Evolutionary conservation across 2,797 vertebrate species (phyloP), one percentile per base, ranked within the genome.

Genomic region (Rhyacichthys aspro): DNA sequence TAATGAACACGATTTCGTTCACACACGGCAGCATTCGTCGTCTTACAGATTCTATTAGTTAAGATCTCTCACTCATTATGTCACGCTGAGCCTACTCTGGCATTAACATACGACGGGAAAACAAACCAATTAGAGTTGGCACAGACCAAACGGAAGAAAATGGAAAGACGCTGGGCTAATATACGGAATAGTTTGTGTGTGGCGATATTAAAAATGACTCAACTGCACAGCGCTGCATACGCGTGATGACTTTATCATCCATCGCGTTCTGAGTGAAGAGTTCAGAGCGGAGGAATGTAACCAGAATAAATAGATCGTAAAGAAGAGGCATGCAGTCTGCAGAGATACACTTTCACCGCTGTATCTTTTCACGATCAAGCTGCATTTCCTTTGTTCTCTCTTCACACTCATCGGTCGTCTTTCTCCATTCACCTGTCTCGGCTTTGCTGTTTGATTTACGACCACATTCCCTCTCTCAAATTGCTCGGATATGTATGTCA

Each of bases 401-500:
- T 41, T 60, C 43, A 16, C 8, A 32, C 47, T 37, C 50, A 33
- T 41, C 42, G 54, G 43, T 18, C 42, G 43, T 43, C 41, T 23
- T 55, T 50, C 50, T 59, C 55, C 52, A 23, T 60, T 71, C 74
- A 66, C 59, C 60, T 76, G 57, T 55, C 61, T 70, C 32, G 49
- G 55, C 43, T 70, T 67, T 66, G 46, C 47, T 43, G 54, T 33
- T 49, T 83, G 86, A 88, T 84, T 80, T 75, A 86, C 78, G 75
- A 37, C 55, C 55, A 45, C 70, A 39, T 74, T 72, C 63, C 53
- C 39, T 60, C 62, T 56, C 78, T 67, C 65, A 76, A 70, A 78
- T 61, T 63, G 69, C 39, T 38, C 56, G 65, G 83, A 84, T 86
- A 71, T 87, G 79, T 85, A 61, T 80, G 78, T 81, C 72, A 67